Evolutionary conservation across 2,113 vertebrate species (phyloP), one percentile per base, ranked within the genome.

Genomic region (Apteryx mantelli): DNA sequence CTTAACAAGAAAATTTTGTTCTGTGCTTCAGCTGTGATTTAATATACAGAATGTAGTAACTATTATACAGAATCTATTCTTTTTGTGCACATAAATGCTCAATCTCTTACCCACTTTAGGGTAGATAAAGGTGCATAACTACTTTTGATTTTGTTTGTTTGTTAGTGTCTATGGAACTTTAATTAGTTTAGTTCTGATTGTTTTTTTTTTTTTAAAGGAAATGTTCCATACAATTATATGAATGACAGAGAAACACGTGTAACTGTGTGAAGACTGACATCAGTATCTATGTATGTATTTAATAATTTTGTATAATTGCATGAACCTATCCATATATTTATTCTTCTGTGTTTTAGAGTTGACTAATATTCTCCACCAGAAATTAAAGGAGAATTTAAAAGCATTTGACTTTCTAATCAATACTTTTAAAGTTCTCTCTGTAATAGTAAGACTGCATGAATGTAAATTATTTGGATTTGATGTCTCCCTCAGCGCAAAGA

Each of bases 321-420:
- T 36, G 3, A 26, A 40, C 28, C 6, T 81, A 64, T 84, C 10
- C 16, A 24, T 40, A 13, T 55, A 55, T 68, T 63, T 87, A 52
- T 60, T 74, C 13, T 68, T 48, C 13, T 38, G 8, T 32, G 16
- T 14, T 53, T 93, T 65, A 79, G 19, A 58, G 18, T 40, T 63
- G 21, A 24, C 18, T 76, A 26, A 42, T 56, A 30, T 70, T 75
- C 50, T n/a, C 15, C 22, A 56, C 20, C 7, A 68, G 40, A 88
- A 68, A 75, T 28, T 13, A 69, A 38, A 66, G 9, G 34, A 6
- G 32, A 69, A 19, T 75, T 74, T 53, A 70, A 91, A 84, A 80
- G 0, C 16, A 70, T 28, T 44, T 10, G n/a, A 19, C 4, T 1
- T 34, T 18, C 20, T 86, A 63, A 38, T 2, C 1, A 38, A 56